These are phyloP conservation scores for Apantesis nais DNA, from an alignment of 2,888 invertebrate species.

Conservation along the genomic window DNA sequence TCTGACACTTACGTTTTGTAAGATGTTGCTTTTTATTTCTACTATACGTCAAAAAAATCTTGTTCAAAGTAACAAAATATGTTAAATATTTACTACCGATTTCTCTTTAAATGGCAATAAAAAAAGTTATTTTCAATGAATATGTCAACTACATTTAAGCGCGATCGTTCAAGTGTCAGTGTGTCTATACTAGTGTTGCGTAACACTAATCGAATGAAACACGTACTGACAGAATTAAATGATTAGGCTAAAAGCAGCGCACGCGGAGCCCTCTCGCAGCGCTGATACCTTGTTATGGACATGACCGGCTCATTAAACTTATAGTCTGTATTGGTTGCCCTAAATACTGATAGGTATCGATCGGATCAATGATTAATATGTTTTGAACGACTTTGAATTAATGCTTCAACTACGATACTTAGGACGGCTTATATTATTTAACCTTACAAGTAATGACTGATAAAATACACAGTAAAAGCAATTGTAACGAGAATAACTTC, in stretches of 20 bases:
- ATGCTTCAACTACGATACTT: background rate
- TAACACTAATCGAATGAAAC: constrained; percentile 24
- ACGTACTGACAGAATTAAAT: constrained; percentile 22
- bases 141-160: constrained; percentile 9
- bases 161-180: background rate
- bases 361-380: constrained; percentile 33
- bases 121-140: constrained; percentile 12
- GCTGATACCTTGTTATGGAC: constrained; percentile 56
- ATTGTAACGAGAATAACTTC: background rate
- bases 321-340: constrained; percentile 55
- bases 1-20: too few species aligned
- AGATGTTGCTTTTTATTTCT: background rate
- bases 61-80: background rate
- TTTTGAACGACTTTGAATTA: constrained; percentile 19
- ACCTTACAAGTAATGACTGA: background rate
- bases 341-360: constrained; percentile 48
- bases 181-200: constrained; percentile 21
- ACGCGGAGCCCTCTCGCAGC: constrained; percentile 34
- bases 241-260: constrained; percentile 26
- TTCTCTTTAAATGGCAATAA: constrained; percentile 1
- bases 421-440: background rate
- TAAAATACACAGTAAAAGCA: background rate
- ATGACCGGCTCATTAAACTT: constrained; percentile 57
- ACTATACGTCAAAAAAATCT: background rate
- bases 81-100: background rate